These are phyloP conservation scores for Eidolon dupreanum DNA, from an alignment of 2,797 vertebrate genomes.

Conservation along the genomic window DNA sequence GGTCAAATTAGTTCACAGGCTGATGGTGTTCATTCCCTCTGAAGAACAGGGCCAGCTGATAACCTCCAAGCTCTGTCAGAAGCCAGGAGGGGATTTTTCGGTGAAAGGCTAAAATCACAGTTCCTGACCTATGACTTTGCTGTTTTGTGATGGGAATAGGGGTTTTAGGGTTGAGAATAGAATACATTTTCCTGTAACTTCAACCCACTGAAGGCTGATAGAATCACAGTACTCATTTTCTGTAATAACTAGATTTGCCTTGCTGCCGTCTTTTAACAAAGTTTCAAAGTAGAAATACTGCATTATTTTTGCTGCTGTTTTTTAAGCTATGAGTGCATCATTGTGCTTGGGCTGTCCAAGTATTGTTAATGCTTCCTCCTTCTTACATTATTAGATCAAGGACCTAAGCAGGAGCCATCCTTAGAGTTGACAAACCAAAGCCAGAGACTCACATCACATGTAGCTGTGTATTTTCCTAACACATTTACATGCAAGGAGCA, in stretches of 20 bases:
- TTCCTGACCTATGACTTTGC: conserved; percentile 24
- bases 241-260: background rate
- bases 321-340: background rate
- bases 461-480: no score
- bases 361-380: background rate
- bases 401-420: background rate
- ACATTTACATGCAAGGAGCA: rapidly evolving
- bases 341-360: background rate
- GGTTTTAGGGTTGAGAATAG: background rate
- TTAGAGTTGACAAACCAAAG: background rate
- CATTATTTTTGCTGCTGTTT: background rate
- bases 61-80: background rate
- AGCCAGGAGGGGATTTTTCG: conserved; percentile 15
- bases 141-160: conserved; percentile 27
- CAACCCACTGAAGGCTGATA: background rate
- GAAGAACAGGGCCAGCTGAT: background rate
- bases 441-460: background rate
- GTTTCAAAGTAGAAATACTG: background rate
- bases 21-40: background rate
- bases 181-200: conserved; percentile 43
- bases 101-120: conserved; percentile 61
- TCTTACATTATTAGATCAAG: background rate
- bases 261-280: background rate
- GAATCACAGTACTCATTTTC: background rate
- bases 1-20: background rate